Evolutionary conservation across 2,797 vertebrate genomes (phyloP), one percentile per base, ranked within the genome.

Genomic region (Chiroxiphia lanceolata): DNA sequence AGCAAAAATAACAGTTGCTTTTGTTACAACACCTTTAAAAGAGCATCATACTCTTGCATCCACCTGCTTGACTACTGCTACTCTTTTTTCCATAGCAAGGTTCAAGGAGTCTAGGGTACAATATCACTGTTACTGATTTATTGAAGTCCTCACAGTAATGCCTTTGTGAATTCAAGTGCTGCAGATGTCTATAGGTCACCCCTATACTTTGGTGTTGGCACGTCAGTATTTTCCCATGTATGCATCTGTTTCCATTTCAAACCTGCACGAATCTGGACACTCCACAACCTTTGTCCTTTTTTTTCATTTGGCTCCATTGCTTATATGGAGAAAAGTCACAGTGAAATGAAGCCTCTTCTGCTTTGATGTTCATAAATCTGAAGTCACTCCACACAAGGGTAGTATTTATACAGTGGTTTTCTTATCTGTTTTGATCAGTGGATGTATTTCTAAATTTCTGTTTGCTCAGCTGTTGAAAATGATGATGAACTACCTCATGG

Each of bases 21-120:
- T 89, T 94, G 87, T 90, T 74, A 57, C 68, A 85, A 68, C 71
- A 93, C 34, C 75, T 94, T 93, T 89, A 75, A 83, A 96, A 78
- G 63, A 95, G 36, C 87, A 84, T 90, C 81, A 4, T 63, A 64
- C 10, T 59, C 44, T 42, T 84, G 26, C n/a, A 56, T 70, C 90
- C 92, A 74, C 83, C 83, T 92, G 74, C 70, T 79, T 92, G 68
- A 77, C 86, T 86, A 23, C 75, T 0, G 0, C 45, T 57, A 47
- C 17, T 75, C 54, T 64, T 94, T 83, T 82, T 89, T 87, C 86
- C 54, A 23, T 38, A 54, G 48, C n/a, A 47, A 79, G 48, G 70
- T 84, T 93, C 57, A 59, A 60, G 68, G 70, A 60, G 25, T 78
- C 57, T 9, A 13, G 42, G 81, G 34, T 80, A 72, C 36, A 36